These are phyloP conservation scores for Cyprinodon brontotheroides DNA, from an alignment of 2,113 vertebrate species.

Conservation along the genomic window DNA sequence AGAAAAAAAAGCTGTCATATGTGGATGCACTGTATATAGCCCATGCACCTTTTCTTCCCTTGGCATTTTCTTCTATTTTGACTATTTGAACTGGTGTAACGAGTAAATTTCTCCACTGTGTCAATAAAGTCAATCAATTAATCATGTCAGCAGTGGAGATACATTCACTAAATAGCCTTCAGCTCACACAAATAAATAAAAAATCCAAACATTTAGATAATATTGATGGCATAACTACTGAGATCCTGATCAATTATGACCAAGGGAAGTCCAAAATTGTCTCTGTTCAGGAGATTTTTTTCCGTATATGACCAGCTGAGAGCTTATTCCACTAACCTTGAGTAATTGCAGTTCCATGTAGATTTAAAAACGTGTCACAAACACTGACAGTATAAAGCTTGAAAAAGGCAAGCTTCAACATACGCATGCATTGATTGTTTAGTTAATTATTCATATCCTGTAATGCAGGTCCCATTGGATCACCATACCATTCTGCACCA, in stretches of 20 bases:
- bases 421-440: not conserved
- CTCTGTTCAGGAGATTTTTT: too few relatives aligned
- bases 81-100: too few relatives aligned
- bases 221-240: not conserved
- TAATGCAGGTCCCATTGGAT: conserved; percentile 33
- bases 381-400: not conserved
- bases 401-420: not conserved
- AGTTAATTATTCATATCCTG: not conserved
- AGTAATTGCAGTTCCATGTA: not conserved
- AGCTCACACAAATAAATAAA: not conserved
- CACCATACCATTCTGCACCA: conserved; percentile 44
- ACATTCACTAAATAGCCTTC: not conserved
- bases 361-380: not conserved
- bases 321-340: not conserved
- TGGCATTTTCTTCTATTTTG: too few relatives aligned
- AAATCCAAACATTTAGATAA: not conserved
- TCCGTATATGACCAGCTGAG: too few relatives aligned
- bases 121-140: not conserved
- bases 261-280: not conserved
- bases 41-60: too few relatives aligned
- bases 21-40: too few relatives aligned
- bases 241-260: not conserved
- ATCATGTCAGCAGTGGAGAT: not conserved
- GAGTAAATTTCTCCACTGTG: too few relatives aligned
- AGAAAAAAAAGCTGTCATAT: too few relatives aligned